Conservation (phyloP, 2,888 invertebrate species). For the Amiota mariae region DNA sequence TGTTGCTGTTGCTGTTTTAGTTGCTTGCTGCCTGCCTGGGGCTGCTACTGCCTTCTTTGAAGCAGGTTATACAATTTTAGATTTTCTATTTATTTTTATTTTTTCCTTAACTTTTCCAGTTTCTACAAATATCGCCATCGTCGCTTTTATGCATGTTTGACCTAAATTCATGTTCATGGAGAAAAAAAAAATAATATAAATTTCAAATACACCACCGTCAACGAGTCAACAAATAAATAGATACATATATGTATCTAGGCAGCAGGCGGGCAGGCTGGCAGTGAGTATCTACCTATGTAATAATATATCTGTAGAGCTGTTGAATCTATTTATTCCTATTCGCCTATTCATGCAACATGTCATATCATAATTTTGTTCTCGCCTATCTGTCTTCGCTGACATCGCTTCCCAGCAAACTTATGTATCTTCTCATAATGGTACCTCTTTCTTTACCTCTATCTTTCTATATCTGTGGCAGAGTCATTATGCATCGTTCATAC, state of each 20-base stretch:
- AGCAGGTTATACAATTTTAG: constrained; percentile 66
- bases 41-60: constrained; percentile 33
- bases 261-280: neutral
- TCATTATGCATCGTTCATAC: neutral
- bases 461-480: neutral
- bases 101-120: constrained; percentile 11
- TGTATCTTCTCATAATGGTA: too few species aligned
- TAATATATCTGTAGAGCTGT: neutral
- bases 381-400: constrained; percentile 6
- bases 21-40: neutral
- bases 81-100: constrained; percentile 45
- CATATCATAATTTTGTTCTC: constrained; percentile 36
- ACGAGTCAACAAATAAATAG: neutral
- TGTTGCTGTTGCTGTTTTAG: constrained; percentile 35
- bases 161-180: constrained; percentile 54
- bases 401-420: neutral
- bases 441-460: too few species aligned
- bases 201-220: constrained; percentile 36
- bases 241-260: neutral
- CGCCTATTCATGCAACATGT: constrained; percentile 31
- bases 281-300: neutral
- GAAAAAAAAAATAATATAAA: constrained; percentile 41
- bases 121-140: constrained; percentile 29
- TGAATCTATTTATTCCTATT: constrained; percentile 1
- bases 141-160: constrained; percentile 59